phyloP scores from a whole-genome alignment of 2,113 vertebrate species.

The Psammodynastes pulverulentus region DNA sequence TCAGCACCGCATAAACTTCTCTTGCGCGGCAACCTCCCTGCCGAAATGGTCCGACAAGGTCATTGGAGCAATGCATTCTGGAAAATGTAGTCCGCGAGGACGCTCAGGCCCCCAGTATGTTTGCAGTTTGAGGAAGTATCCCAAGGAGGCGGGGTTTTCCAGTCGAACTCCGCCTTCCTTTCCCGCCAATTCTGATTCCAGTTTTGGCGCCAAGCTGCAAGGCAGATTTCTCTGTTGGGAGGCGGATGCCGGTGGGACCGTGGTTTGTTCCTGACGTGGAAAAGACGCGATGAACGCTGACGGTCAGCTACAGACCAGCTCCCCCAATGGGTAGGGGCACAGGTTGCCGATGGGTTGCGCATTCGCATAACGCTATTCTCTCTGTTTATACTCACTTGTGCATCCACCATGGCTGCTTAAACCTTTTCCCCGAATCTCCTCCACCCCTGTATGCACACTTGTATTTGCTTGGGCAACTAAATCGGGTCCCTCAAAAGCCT shows the following conservation, averaged over 20 bases:
- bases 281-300: background rate
- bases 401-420: background rate
- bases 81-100: background rate
- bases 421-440: background rate
- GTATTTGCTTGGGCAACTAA: background rate
- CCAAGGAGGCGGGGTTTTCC: background rate
- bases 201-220: background rate
- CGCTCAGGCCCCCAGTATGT: background rate
- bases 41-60: background rate
- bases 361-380: background rate
- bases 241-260: too few species aligned
- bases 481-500: background rate
- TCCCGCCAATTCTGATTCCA: background rate
- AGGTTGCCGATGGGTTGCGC: background rate
- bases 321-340: background rate
- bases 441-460: background rate
- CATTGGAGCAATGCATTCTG: background rate
- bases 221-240: background rate
- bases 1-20: fast-evolving
- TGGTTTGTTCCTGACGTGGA: background rate
- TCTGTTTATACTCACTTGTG: background rate
- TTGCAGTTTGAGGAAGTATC: background rate
- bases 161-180: background rate
- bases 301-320: background rate
- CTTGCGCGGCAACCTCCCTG: background rate